A percentile compares a stretch with the other conserved stretches of the same genome.
These are phyloP conservation scores for Harmothoe impar DNA, from an alignment of 2,888 invertebrate genomes.

Conservation along the genomic window DNA sequence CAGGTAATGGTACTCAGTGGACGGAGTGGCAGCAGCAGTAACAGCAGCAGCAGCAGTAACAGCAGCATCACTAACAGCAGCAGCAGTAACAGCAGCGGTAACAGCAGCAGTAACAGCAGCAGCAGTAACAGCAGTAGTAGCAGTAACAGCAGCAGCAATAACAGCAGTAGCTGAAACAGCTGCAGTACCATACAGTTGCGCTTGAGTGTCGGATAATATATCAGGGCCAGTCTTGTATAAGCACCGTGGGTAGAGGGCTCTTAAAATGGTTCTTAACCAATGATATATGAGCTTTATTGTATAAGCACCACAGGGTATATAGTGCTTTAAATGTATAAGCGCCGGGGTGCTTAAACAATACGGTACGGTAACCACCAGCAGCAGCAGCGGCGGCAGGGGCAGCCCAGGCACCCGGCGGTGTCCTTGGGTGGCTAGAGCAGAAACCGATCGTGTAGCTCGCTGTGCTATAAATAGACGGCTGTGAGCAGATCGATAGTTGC, in stretches of 20 bases:
- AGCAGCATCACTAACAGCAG: not conserved
- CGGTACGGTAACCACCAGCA: too few relatives aligned
- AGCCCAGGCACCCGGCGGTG: not conserved
- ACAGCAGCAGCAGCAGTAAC: not conserved
- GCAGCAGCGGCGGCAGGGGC: not conserved
- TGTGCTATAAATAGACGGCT: conserved; percentile 23
- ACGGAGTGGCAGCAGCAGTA: too few relatives aligned
- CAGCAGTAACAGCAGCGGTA: not conserved
- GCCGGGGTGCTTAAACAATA: too few relatives aligned
- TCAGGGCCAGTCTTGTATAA: too few relatives aligned
- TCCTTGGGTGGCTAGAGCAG: conserved; percentile 39
- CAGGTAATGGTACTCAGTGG: too few relatives aligned
- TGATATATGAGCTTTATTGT: too few relatives aligned
- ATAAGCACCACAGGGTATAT: too few relatives aligned
- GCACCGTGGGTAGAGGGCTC: too few relatives aligned
- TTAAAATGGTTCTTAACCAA: too few relatives aligned
- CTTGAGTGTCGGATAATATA: too few relatives aligned
- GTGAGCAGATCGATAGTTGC: conserved; percentile 15
- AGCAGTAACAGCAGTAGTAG: not conserved
- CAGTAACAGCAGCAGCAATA: not conserved
- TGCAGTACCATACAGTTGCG: too few relatives aligned
- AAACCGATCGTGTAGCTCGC: not conserved
- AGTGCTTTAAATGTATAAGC: too few relatives aligned
- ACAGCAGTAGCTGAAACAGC: not conserved
- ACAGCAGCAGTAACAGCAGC: not conserved